These are phyloP conservation scores for Drosophila testacea DNA, from an alignment of 2,888 invertebrate genomes.

Conservation along the genomic window DNA sequence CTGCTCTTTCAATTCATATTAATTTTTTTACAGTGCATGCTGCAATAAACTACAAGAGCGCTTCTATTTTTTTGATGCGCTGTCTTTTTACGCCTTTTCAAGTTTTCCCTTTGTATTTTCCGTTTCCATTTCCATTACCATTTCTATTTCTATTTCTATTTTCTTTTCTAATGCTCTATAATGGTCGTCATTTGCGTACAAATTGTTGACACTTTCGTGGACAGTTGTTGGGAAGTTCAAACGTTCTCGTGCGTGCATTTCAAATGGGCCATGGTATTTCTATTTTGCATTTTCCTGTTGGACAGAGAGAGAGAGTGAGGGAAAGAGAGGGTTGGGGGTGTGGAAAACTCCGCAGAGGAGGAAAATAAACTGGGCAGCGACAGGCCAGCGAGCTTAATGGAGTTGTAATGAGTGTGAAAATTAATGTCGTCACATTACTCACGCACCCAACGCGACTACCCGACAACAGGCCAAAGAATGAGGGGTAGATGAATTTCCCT, in stretches of 20 bases:
- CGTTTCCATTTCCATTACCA: conserved; percentile 21
- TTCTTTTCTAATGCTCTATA: conserved; percentile 51
- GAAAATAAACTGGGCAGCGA: conserved; percentile 47
- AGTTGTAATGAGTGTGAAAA: conserved; percentile 81
- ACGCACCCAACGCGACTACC: conserved; percentile 62
- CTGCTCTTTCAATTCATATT: rapidly evolving
- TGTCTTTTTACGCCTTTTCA: conserved; percentile 44
- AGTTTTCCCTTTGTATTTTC: conserved; percentile 14
- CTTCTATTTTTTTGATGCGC: conserved; percentile 37
- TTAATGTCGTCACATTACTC: conserved; percentile 82
- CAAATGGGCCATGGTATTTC: conserved; percentile 53
- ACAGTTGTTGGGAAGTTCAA: conserved; percentile 41
- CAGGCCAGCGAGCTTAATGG: conserved; percentile 64
- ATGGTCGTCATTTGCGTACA: conserved; percentile 70
- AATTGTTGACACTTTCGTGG: conserved; percentile 72
- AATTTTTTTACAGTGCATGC: conserved; percentile 27
- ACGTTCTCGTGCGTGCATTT: conserved; percentile 71
- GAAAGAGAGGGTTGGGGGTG: neutral
- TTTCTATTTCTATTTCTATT: conserved; percentile 32
- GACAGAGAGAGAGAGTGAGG: no score
- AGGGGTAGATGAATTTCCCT: neutral
- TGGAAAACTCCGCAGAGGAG: conserved; percentile 5
- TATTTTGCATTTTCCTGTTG: conserved; percentile 40
- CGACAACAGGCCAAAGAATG: neutral
- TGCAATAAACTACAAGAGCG: conserved; percentile 6